Conservation (phyloP, 2,888 invertebrate genomes). For the Gortyna flavago region DNA sequence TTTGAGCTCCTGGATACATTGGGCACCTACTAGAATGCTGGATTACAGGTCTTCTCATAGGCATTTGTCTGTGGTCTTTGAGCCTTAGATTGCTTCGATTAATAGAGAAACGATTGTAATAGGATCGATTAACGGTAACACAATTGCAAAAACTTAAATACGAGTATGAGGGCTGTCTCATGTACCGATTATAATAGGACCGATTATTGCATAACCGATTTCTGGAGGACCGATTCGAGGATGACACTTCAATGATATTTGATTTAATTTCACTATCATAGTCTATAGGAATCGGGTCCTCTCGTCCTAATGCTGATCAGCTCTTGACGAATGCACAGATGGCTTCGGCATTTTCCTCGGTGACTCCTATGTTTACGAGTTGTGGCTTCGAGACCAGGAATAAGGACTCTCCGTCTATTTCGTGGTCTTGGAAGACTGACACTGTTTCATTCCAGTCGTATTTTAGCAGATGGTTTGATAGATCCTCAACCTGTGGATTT, state of each 20-base stretch:
- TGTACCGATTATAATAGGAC: slow-evolving; percentile 31
- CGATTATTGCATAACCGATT: slow-evolving; percentile 27
- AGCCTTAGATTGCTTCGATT: neutral
- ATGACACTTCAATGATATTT: slow-evolving; percentile 23
- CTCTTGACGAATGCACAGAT: slow-evolving; percentile 80
- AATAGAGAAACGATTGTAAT: slow-evolving; percentile 24
- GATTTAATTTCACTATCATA: slow-evolving; percentile 39
- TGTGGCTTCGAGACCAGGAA: slow-evolving; percentile 82
- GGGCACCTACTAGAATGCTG: neutral
- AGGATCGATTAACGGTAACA: neutral
- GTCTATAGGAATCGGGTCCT: slow-evolving; percentile 38
- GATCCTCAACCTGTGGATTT: slow-evolving; percentile 74
- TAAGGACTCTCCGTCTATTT: slow-evolving; percentile 85
- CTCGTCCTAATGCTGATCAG: slow-evolving; percentile 57
- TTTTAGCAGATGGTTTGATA: slow-evolving; percentile 75
- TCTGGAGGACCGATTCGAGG: slow-evolving; percentile 33
- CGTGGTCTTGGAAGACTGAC: slow-evolving; percentile 81
- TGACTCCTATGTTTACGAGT: slow-evolving; percentile 80
- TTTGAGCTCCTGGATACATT: slow-evolving; percentile 9
- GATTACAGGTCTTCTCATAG: neutral
- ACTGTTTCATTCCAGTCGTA: slow-evolving; percentile 81
- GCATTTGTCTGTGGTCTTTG: neutral
- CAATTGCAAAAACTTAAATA: slow-evolving; percentile 11
- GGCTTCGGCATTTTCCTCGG: slow-evolving; percentile 79
- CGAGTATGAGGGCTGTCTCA: neutral